Evolutionary conservation across 2,888 invertebrate genomes (phyloP).

Genomic region (Alviniconcha strummeri): DNA sequence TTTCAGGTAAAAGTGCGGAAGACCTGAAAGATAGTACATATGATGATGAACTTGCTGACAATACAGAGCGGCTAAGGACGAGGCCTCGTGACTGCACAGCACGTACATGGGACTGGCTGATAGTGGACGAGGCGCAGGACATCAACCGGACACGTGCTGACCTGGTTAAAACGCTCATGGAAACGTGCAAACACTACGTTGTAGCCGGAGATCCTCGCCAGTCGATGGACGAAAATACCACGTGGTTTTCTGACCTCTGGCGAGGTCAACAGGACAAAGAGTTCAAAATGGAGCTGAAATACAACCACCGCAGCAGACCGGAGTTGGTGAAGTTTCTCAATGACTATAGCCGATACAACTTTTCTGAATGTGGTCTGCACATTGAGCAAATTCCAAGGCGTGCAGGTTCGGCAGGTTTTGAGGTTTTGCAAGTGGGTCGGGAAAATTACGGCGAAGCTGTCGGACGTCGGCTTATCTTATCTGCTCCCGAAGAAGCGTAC

Average conservation of each 20-base stretch:
- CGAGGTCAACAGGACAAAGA: not conserved
- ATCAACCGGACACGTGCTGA: not conserved
- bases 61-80: too few species aligned
- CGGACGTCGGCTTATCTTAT: not conserved
- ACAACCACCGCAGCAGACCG: not conserved
- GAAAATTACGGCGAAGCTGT: not conserved
- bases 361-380: not conserved
- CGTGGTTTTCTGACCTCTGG: slow-evolving; percentile 12
- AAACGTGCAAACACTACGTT: not conserved
- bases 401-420: not conserved
- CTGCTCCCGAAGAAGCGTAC: not conserved
- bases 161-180: not conserved
- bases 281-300: not conserved
- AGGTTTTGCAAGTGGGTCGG: not conserved
- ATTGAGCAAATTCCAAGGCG: not conserved
- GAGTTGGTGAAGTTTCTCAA: not conserved
- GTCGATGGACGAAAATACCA: not conserved
- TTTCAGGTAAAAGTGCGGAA: not conserved
- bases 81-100: not conserved
- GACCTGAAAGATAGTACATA: not conserved
- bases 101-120: slow-evolving; percentile 4
- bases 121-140: slow-evolving; percentile 17
- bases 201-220: slow-evolving; percentile 7
- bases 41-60: not conserved
- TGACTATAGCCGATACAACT: not conserved